phyloP scores from a whole-genome alignment of 2,888 invertebrate species.

The Parnassius glacialis region DNA sequence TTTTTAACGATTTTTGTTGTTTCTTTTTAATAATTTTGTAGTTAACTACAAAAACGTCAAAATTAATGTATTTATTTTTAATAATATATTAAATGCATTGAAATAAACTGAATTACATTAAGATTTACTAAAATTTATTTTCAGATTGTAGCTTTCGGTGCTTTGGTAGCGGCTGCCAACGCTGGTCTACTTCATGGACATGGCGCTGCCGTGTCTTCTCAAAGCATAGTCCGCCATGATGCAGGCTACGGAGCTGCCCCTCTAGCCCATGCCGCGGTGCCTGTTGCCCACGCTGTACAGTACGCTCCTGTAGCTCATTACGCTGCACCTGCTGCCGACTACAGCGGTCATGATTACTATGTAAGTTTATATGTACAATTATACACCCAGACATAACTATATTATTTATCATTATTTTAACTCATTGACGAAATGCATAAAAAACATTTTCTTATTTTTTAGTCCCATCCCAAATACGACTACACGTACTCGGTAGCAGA shows the following conservation, averaged over 20 bases:
- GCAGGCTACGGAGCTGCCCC: constrained; percentile 48
- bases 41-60: no score
- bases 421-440: not conserved
- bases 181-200: constrained; percentile 62
- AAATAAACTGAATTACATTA: not conserved
- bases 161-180: constrained; percentile 65
- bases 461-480: constrained; percentile 69
- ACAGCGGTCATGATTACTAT: constrained; percentile 38
- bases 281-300: constrained; percentile 36
- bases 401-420: not conserved
- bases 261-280: constrained; percentile 33
- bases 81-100: not conserved
- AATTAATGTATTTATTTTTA: not conserved
- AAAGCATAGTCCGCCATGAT: constrained; percentile 62
- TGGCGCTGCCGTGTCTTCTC: constrained; percentile 57
- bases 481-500: constrained; percentile 78
- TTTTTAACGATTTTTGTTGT: not conserved
- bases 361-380: constrained; percentile 33
- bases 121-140: constrained; percentile 25
- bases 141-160: constrained; percentile 68
- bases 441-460: constrained; percentile 1
- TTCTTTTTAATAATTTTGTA: no score
- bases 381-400: not conserved
- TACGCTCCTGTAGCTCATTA: constrained; percentile 30
- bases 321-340: constrained; percentile 34